phyloP scores from a whole-genome alignment of 37 sponge, comb jelly and placozoan species.

The Amphimedon queenslandica region DNA sequence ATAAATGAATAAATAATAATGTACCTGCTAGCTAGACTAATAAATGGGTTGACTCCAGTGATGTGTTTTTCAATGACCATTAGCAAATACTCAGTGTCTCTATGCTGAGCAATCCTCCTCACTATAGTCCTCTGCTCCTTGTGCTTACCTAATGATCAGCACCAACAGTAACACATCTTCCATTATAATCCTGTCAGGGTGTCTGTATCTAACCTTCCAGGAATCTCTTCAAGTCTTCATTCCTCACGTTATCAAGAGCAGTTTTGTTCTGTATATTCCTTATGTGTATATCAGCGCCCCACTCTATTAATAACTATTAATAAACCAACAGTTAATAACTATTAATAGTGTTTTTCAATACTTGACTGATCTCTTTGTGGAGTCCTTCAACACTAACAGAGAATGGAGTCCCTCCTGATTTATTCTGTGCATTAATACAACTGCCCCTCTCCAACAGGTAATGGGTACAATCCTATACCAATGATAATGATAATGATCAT shows the following conservation, averaged over 20 bases:
- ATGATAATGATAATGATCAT: neutral
- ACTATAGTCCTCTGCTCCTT: conserved; percentile 14
- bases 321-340: neutral
- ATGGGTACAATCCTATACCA: conserved; percentile 50
- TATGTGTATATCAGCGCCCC: conserved; percentile 74
- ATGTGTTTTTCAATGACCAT: conserved; percentile 27
- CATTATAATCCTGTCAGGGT: neutral
- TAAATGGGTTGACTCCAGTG: conserved; percentile 26
- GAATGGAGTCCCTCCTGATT: conserved; percentile 64
- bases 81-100: conserved; percentile 26
- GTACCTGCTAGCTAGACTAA: conserved; percentile 65
- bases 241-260: conserved; percentile 69
- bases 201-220: conserved; percentile 31
- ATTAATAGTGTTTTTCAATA: neutral
- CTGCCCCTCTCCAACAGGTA: conserved; percentile 73
- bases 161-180: neutral
- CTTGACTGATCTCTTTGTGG: conserved; percentile 57
- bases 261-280: conserved; percentile 74
- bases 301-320: conserved; percentile 73
- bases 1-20: neutral
- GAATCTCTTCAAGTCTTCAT: conserved; percentile 42
- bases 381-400: conserved; percentile 62
- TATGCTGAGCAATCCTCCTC: neutral
- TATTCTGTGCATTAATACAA: conserved; percentile 57
- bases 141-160: conserved; percentile 12